Conservation (phyloP, 35 echinoderm and acorn worm species). For the Chiridota heheva region DNA sequence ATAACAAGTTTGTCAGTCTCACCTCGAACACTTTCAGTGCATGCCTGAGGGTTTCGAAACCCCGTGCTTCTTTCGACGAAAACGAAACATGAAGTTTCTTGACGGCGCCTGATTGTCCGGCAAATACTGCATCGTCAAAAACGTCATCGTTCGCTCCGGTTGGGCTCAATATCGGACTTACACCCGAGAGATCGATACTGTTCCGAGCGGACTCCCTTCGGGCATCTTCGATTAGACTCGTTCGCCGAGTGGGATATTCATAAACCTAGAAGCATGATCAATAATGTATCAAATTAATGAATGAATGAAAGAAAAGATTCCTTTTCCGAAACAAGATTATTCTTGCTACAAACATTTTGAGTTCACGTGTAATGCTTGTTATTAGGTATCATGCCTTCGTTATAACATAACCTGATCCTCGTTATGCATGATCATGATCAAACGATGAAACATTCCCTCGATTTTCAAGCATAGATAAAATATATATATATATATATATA, state of each 20-base stretch:
- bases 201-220: conserved; percentile 72
- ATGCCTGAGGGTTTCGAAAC: conserved; percentile 56
- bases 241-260: conserved; percentile 68
- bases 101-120: conserved; percentile 8
- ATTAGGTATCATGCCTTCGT: too few relatives aligned
- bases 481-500: too few relatives aligned
- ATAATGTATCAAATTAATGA: too few relatives aligned
- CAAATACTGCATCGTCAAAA: conserved; percentile 57
- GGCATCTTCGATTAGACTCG: conserved; percentile 88
- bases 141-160: conserved; percentile 82
- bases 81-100: conserved; percentile 66
- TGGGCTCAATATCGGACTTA: conserved; percentile 37
- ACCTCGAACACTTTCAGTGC: conserved; percentile 78
- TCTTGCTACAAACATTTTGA: too few relatives aligned
- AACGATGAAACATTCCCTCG: too few relatives aligned
- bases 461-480: too few relatives aligned
- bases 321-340: too few relatives aligned
- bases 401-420: too few relatives aligned
- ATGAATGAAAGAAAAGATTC: too few relatives aligned
- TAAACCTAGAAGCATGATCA: conserved; percentile 46
- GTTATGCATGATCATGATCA: too few relatives aligned
- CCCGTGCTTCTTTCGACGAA: conserved; percentile 39
- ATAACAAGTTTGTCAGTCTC: neutral
- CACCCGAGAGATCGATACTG: conserved; percentile 55
- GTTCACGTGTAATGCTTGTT: too few relatives aligned